phyloP scores from a whole-genome alignment of 64 coral and sea anemone species.

The Stichodactyla mertensii region DNA sequence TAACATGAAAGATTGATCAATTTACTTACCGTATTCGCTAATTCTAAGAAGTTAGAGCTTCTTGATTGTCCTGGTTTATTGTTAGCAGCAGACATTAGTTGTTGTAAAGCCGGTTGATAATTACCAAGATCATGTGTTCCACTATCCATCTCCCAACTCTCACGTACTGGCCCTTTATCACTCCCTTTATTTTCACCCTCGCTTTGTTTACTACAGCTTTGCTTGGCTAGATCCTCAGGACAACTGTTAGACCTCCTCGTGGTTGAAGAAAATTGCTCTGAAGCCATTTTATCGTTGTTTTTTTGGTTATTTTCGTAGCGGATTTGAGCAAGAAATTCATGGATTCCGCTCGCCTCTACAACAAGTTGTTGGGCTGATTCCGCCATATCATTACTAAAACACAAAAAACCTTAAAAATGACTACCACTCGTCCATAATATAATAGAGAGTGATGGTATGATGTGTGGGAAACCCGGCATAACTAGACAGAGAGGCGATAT shows the following conservation, averaged over 20 bases:
- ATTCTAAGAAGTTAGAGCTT: constrained; percentile 52
- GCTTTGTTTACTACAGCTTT: background rate
- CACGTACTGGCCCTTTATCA: constrained; percentile 36
- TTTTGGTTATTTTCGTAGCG: constrained; percentile 1
- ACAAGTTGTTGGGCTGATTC: constrained; percentile 3
- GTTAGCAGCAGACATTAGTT: constrained; percentile 56
- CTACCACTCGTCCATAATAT: background rate
- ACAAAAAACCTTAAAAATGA: background rate
- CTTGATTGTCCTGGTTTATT: constrained; percentile 48
- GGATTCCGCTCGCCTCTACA: background rate
- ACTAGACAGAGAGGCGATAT: constrained; percentile 1
- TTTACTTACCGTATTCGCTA: constrained; percentile 61
- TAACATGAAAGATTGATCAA: background rate
- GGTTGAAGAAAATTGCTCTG: background rate
- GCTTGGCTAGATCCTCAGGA: constrained; percentile 19
- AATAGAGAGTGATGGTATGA: background rate
- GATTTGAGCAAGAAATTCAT: constrained; percentile 16
- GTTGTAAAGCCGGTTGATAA: constrained; percentile 36
- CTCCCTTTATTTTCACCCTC: constrained; percentile 26
- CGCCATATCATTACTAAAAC: constrained; percentile 11
- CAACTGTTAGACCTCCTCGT: constrained; percentile 22
- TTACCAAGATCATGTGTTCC: constrained; percentile 50
- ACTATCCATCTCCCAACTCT: constrained; percentile 63
- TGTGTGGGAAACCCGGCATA: background rate
- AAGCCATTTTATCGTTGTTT: background rate